These are phyloP conservation scores for Cryptocheilus praepositus DNA, from an alignment of 2,888 invertebrate genomes.

Conservation along the genomic window DNA sequence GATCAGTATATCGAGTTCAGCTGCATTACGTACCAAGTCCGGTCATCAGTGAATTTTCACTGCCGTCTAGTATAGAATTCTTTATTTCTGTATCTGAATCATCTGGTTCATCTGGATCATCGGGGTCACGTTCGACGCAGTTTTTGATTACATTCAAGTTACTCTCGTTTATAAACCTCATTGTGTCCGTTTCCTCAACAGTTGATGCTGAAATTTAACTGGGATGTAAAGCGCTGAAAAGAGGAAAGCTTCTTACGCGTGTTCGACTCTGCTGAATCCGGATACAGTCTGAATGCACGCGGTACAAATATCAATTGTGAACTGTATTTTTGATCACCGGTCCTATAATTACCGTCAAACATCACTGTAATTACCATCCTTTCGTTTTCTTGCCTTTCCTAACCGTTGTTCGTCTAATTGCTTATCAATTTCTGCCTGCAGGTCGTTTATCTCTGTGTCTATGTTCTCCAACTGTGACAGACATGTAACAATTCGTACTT, in stretches of 20 bases:
- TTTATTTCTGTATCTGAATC: slow-evolving; percentile 12
- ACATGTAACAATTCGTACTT: slow-evolving; percentile 4
- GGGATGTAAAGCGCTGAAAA: no score
- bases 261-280: no score
- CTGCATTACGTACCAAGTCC: slow-evolving; percentile 70
- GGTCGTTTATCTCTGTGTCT: slow-evolving; percentile 79
- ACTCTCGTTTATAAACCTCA: slow-evolving; percentile 75
- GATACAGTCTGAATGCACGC: no score
- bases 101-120: slow-evolving; percentile 51
- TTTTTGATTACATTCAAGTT: slow-evolving; percentile 74
- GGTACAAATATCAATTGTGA: no score
- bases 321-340: no score
- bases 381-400: slow-evolving; percentile 65
- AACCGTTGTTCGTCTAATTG: slow-evolving; percentile 80
- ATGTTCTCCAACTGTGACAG: slow-evolving; percentile 70
- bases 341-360: no score
- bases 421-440: slow-evolving; percentile 91
- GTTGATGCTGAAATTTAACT: background rate
- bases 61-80: slow-evolving; percentile 14
- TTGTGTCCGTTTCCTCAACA: slow-evolving; percentile 69
- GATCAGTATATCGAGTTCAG: background rate
- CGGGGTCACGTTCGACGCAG: slow-evolving; percentile 69
- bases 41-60: slow-evolving; percentile 37
- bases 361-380: slow-evolving; percentile 73
- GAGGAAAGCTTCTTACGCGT: no score